Evolutionary conservation across 2,888 invertebrate genomes (phyloP).

Genomic region (Sminthurinus aureus): DNA sequence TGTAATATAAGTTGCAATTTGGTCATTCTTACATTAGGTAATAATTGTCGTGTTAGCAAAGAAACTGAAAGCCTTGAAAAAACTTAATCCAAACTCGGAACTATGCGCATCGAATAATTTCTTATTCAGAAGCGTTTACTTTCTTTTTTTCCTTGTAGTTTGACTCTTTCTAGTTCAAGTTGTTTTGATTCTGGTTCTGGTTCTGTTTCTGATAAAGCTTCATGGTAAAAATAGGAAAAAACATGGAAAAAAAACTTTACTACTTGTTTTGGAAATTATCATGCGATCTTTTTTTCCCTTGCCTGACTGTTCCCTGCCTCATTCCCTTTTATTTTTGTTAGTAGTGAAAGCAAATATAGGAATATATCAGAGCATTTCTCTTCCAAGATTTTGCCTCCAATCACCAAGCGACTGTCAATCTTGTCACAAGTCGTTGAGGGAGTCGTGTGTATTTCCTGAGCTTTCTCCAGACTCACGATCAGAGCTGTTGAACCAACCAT

Average conservation of each 20-base stretch:
- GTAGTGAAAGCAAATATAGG: not conserved
- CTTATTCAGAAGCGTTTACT: no score
- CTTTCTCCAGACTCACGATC: not conserved
- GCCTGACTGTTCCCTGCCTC: not conserved
- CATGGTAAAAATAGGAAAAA: not conserved
- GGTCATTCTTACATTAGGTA: no score
- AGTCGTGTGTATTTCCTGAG: not conserved
- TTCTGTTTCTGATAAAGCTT: no score
- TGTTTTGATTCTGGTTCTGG: no score
- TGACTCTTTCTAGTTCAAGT: no score
- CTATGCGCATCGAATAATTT: no score
- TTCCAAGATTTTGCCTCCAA: not conserved
- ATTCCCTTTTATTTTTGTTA: no score
- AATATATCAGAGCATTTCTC: not conserved
- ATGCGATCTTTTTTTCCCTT: not conserved
- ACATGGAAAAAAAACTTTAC: not conserved
- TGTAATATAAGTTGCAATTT: no score
- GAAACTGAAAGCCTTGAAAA: no score
- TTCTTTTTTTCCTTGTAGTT: no score
- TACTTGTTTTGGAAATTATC: not conserved
- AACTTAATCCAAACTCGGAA: no score
- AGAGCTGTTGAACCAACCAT: not conserved
- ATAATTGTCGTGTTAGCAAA: no score
- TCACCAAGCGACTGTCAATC: constrained; percentile 15
- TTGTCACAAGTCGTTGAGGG: constrained; percentile 26